Conservation (phyloP, 2,113 vertebrate species). For the Antennarius striatus region DNA sequence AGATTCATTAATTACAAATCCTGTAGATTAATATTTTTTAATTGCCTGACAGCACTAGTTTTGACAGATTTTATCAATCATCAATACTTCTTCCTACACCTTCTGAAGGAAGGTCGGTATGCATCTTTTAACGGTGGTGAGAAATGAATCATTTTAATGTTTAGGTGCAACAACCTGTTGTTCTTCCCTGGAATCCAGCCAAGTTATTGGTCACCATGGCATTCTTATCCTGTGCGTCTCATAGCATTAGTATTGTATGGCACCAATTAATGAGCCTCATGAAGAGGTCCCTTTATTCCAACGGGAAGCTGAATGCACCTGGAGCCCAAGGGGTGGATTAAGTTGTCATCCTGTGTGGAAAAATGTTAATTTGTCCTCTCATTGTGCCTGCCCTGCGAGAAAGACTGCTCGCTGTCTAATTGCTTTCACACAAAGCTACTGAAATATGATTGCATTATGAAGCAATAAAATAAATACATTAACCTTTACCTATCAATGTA, state of each 20-base stretch:
- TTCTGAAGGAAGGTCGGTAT: no score
- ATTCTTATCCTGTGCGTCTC: neutral
- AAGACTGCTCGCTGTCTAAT: constrained; percentile 43
- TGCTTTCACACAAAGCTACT: constrained; percentile 58
- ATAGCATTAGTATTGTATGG: neutral
- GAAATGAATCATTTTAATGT: no score
- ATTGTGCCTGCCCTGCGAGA: constrained; percentile 26
- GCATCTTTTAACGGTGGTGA: no score
- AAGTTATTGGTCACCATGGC: no score
- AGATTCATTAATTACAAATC: no score
- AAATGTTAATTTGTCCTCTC: constrained; percentile 41
- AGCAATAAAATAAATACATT: constrained; percentile 65
- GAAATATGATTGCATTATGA: constrained; percentile 57
- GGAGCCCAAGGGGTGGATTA: constrained; percentile 36
- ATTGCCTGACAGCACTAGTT: no score
- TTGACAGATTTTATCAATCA: no score
- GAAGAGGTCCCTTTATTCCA: constrained; percentile 7
- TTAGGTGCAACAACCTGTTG: no score
- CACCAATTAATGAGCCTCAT: constrained; percentile 14
- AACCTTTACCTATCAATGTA: constrained; percentile 65
- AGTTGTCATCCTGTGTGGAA: constrained; percentile 45
- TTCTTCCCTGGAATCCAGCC: no score
- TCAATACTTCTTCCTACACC: no score
- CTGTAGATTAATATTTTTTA: no score
- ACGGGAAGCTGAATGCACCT: constrained; percentile 35